Percentiles rank a stretch among this genome's conserved stretches.
Conservation (phyloP, 2,888 invertebrate genomes). For the Erebia palarica region DNA sequence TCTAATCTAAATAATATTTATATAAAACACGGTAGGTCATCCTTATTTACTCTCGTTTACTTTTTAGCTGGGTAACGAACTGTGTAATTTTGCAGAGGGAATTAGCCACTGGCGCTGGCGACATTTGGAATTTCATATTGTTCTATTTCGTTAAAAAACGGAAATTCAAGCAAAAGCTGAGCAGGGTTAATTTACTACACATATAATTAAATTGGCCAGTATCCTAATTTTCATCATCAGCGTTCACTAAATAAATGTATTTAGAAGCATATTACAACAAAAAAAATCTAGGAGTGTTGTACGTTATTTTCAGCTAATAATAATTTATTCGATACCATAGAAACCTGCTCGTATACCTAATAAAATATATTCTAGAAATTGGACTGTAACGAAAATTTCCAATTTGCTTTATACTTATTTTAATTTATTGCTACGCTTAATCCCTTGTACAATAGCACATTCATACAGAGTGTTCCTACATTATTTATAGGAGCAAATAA, state of each 20-base stretch:
- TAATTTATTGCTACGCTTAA: slow-evolving; percentile 18
- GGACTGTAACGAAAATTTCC: background rate
- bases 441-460: slow-evolving; percentile 10
- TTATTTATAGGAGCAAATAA: slow-evolving; percentile 50
- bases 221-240: background rate
- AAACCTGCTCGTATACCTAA: background rate
- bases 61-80: slow-evolving; percentile 72
- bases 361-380: background rate
- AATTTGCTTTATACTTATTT: slow-evolving; percentile 2
- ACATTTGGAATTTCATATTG: slow-evolving; percentile 53
- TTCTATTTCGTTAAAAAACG: slow-evolving; percentile 41
- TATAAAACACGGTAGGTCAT: slow-evolving; percentile 51
- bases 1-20: slow-evolving; percentile 31
- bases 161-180: slow-evolving; percentile 1
- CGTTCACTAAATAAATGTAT: too few relatives aligned
- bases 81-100: slow-evolving; percentile 72
- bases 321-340: background rate
- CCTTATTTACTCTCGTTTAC: slow-evolving; percentile 66
- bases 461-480: slow-evolving; percentile 21
- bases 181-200: background rate
- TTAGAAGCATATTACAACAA: too few relatives aligned
- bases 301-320: background rate
- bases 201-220: background rate
- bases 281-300: too few relatives aligned
- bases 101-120: slow-evolving; percentile 57